These are phyloP conservation scores for Bombus turneri DNA, from an alignment of 1,140 invertebrate genomes.

Conservation along the genomic window DNA sequence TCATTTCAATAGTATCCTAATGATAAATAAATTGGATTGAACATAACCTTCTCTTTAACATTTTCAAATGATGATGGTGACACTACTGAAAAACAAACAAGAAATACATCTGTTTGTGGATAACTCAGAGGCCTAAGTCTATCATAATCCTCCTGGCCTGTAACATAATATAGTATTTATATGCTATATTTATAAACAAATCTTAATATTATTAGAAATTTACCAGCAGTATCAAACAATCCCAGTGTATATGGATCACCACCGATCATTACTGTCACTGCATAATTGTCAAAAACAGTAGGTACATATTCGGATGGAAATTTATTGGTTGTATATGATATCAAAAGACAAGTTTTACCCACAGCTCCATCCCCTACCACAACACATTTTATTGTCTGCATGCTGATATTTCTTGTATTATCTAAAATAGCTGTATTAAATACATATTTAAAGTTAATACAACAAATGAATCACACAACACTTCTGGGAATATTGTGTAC, in stretches of 20 bases:
- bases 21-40: background rate
- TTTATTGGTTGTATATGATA: slow-evolving; percentile 96
- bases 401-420: slow-evolving; percentile 80
- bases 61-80: slow-evolving; percentile 99
- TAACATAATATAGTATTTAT: slow-evolving; percentile 52
- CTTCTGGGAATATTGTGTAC: background rate
- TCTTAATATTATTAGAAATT: slow-evolving; percentile 35
- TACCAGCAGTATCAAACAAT: slow-evolving; percentile 97
- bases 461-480: background rate
- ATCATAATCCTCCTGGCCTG: slow-evolving; percentile 98
- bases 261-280: slow-evolving; percentile 99
- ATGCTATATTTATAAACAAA: background rate
- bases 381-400: slow-evolving; percentile 99
- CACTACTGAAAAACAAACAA: slow-evolving; percentile 99
- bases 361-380: slow-evolving; percentile 98
- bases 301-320: slow-evolving; percentile 99
- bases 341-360: slow-evolving; percentile 97
- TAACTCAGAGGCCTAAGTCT: slow-evolving; percentile 97
- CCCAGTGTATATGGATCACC: slow-evolving; percentile 99
- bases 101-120: slow-evolving; percentile 99
- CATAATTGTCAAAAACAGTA: slow-evolving; percentile 99
- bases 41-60: slow-evolving; percentile 97
- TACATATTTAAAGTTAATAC: background rate
- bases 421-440: slow-evolving; percentile 40
- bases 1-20: background rate